phyloP scores from a whole-genome alignment of 2,797 vertebrate species.

The Neopelma chrysocephalum region DNA sequence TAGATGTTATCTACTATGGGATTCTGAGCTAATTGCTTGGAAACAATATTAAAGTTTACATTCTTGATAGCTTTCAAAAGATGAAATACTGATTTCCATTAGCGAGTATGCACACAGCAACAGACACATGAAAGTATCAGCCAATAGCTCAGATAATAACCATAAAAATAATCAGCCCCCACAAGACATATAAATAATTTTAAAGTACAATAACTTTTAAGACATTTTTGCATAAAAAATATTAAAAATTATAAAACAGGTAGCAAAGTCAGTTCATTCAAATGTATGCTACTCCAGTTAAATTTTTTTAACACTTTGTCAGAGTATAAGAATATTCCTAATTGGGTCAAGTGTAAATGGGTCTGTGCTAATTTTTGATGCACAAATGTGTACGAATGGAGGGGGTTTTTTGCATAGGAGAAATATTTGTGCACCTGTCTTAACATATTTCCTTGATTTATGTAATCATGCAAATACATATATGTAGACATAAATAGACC shows the following conservation, averaged over 20 bases:
- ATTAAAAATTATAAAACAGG: background rate
- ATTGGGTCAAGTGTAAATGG: background rate
- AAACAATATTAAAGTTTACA: background rate
- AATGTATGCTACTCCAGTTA: background rate
- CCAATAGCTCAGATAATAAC: background rate
- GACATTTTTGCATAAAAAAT: background rate
- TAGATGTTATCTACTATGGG: background rate
- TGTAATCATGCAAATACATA: background rate
- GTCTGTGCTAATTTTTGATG: background rate
- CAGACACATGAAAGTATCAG: background rate
- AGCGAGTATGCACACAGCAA: accelerated
- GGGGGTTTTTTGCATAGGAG: background rate
- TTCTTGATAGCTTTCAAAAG: background rate
- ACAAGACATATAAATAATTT: background rate
- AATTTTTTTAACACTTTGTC: background rate
- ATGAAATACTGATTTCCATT: background rate
- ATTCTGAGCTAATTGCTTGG: background rate
- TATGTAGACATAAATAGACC: background rate
- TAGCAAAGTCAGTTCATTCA: background rate
- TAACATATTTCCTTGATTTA: background rate
- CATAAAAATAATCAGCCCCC: background rate
- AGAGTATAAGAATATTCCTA: background rate
- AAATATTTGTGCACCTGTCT: background rate
- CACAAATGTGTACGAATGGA: background rate
- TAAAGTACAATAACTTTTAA: background rate